Percentiles rank a stretch among this genome's conserved stretches.
Conservation (phyloP, 2,888 invertebrate species). For the Volucella inflata region DNA sequence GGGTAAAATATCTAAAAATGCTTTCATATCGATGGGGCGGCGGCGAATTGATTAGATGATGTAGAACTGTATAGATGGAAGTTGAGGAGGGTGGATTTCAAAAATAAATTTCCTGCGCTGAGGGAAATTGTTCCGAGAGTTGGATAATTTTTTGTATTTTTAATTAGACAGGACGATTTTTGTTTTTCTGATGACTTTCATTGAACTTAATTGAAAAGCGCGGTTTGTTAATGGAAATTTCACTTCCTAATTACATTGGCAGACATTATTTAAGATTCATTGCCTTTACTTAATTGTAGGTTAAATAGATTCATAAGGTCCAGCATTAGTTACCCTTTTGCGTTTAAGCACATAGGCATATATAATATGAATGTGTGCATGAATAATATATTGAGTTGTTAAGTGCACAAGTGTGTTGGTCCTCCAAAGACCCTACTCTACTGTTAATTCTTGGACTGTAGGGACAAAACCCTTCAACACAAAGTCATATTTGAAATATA, state of each 20-base stretch:
- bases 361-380: too few species aligned
- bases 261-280: neutral
- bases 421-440: too few species aligned
- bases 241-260: neutral
- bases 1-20: constrained; percentile 9
- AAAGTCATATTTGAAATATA: too few species aligned
- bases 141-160: neutral
- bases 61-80: neutral
- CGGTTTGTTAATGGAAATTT: constrained; percentile 1
- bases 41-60: constrained; percentile 16
- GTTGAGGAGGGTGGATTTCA: neutral
- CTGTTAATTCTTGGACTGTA: too few species aligned
- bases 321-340: too few species aligned
- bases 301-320: neutral
- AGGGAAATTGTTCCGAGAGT: neutral
- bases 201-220: neutral
- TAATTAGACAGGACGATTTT: too few species aligned
- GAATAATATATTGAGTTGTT: too few species aligned
- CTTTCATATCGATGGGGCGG: constrained; percentile 13
- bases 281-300: neutral
- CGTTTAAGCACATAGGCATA: too few species aligned
- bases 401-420: too few species aligned
- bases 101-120: constrained; percentile 17
- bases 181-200: neutral
- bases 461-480: too few species aligned